Base-by-base conservation (phyloP, 2,113 vertebrate genomes). In the Caranx melampygus region DNA sequence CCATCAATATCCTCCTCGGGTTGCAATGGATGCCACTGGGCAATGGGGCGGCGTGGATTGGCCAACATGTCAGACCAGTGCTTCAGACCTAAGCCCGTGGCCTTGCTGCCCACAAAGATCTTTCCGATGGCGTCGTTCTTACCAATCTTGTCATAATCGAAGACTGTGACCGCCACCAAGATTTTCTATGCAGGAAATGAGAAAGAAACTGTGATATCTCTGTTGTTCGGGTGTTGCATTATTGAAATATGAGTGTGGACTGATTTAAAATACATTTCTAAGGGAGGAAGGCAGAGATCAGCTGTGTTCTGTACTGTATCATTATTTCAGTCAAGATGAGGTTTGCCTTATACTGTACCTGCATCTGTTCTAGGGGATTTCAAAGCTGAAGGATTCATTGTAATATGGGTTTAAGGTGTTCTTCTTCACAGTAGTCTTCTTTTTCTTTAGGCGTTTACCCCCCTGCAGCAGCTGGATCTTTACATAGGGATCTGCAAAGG, bases 371-470 rank as follows among this genome's bases (percentile, higher is more conserved):
- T 33, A 98, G 96, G 3, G 98, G 83, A 99, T 98, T 94, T 99
- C 98, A 66, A 99, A 99, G 94, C 98, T 99, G 95, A 99, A 99
- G 35, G 98, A 99, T 82, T 99, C 98, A 0, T 99, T 99, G 81
- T 98, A 99, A 85, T 99, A 99, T 0, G 98, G 98, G 82, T 99
- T 99, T 78, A 99, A 87, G 0, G 97, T 99, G 94, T 99, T 99
- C 93, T 99, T 99, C 91, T 99, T 99, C 85, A 99, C 98, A 0
- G 97, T 99, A 0, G 98, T 99, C 94, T 99, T 99, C 96, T 99
- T 99, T 93, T 99, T 99, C 95, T 99, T 99, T 83, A 99, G 95
- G 55, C 97, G 94, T 86, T 99, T 99, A 18, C 98, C 98, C 0
- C 98, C 98, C 94, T 99, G 97, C 92, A 99, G 94, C 87, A 99